phyloP scores from a whole-genome alignment of 2,888 invertebrate genomes.

The Acleris cristana region DNA sequence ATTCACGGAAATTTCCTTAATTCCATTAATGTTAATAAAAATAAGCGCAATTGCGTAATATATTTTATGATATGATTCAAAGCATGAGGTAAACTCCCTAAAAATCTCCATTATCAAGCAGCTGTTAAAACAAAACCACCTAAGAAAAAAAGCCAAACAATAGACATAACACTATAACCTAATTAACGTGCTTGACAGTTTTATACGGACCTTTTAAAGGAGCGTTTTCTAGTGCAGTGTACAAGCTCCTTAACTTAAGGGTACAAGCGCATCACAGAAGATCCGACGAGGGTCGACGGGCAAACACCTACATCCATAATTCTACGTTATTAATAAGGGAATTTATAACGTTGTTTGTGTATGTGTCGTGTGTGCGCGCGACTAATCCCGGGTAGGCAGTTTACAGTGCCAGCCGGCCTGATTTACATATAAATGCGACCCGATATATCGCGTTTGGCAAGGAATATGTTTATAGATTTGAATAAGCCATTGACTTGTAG shows the following conservation, averaged over 20 bases:
- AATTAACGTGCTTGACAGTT: too few species aligned
- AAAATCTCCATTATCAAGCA: too few species aligned
- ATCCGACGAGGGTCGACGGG: conserved; percentile 50
- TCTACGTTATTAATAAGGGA: conserved; percentile 43
- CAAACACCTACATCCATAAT: conserved; percentile 48
- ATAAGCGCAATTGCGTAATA: too few species aligned
- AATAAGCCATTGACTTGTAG: background rate
- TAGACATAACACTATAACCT: too few species aligned
- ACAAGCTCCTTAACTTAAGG: conserved; percentile 34
- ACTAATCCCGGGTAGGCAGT: conserved; percentile 3
- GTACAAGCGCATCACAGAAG: conserved; percentile 43
- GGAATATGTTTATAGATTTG: background rate
- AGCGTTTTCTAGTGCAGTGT: background rate
- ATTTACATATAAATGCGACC: background rate
- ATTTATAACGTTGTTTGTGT: conserved; percentile 43
- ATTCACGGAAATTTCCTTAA: too few species aligned
- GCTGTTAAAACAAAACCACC: too few species aligned
- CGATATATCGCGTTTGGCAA: background rate
- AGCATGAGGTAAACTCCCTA: too few species aligned
- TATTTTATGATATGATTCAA: too few species aligned
- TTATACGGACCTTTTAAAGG: too few species aligned
- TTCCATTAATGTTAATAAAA: too few species aligned
- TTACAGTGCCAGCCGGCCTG: background rate
- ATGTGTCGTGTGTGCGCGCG: background rate
- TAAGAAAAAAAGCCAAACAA: too few species aligned